A percentile compares a stretch with the other conserved stretches of the same genome.
phyloP scores from a whole-genome alignment of 2,797 vertebrate species.

The Adelosebastes latens region DNA sequence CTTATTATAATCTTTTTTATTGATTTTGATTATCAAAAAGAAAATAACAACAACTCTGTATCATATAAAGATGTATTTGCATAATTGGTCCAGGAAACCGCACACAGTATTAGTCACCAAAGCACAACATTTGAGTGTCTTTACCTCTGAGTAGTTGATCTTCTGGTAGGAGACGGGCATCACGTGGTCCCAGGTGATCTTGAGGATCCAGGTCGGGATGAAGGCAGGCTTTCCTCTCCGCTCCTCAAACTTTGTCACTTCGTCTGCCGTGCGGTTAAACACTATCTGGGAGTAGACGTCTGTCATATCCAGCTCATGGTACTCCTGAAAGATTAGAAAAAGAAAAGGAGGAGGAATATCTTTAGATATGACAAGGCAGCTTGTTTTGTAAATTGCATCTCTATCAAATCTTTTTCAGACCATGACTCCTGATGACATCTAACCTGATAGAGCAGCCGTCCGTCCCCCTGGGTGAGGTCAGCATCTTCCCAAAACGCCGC shows the following conservation, averaged over 20 bases:
- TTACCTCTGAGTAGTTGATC: constrained; percentile 82
- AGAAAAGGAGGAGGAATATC: neutral
- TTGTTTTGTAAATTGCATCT: neutral
- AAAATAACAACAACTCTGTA: too few relatives aligned
- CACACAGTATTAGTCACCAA: too few relatives aligned
- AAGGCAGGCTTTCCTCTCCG: constrained; percentile 67
- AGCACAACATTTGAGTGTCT: neutral
- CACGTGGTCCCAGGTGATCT: constrained; percentile 87
- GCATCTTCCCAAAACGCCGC: constrained; percentile 89
- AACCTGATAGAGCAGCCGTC: constrained; percentile 84
- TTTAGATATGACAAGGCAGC: neutral
- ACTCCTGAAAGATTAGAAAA: constrained; percentile 68
- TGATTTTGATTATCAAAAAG: neutral
- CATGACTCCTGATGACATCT: neutral
- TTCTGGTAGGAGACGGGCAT: constrained; percentile 83
- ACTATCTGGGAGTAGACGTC: constrained; percentile 83
- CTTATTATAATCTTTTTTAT: neutral
- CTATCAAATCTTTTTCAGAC: neutral
- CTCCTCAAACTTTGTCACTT: constrained; percentile 79
- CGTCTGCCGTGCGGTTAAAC: constrained; percentile 82
- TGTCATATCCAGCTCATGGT: constrained; percentile 64
- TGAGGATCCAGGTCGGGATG: constrained; percentile 84
- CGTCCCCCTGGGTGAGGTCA: constrained; percentile 82
- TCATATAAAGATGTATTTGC: too few relatives aligned
- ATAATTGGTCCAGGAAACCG: too few relatives aligned